These are phyloP conservation scores for Zeus faber DNA, from an alignment of 2,113 vertebrate species.

Conservation along the genomic window DNA sequence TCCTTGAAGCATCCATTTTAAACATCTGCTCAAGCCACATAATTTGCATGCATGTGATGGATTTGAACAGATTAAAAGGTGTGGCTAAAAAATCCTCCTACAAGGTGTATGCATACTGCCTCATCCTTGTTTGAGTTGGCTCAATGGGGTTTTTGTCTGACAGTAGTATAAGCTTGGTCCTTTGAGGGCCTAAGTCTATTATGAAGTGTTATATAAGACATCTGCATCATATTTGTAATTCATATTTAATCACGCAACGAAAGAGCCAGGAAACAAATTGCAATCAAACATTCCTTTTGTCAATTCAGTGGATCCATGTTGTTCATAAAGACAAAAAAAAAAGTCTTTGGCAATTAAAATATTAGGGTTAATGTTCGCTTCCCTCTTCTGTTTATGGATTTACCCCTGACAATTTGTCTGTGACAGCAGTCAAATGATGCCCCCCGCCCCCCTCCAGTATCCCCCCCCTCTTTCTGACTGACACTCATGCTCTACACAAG, in stretches of 20 bases:
- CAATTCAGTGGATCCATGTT: slow-evolving; percentile 16
- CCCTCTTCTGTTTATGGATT: too few species aligned
- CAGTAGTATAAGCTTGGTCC: background rate
- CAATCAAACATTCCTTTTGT: background rate
- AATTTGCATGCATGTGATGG: too few species aligned
- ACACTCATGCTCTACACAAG: slow-evolving; percentile 42
- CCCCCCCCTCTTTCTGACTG: slow-evolving; percentile 2
- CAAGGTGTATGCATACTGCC: too few species aligned
- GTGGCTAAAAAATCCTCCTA: too few species aligned
- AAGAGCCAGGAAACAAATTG: background rate
- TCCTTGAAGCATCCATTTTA: slow-evolving; percentile 59
- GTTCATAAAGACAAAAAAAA: background rate
- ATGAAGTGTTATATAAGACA: background rate
- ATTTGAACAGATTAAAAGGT: too few species aligned
- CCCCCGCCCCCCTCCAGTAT: background rate
- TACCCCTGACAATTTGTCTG: too few species aligned
- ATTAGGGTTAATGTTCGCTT: too few species aligned
- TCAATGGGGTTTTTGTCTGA: slow-evolving; percentile 8
- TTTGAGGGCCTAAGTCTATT: background rate
- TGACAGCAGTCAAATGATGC: background rate
- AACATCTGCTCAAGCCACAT: slow-evolving; percentile 55
- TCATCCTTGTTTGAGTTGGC: too few species aligned
- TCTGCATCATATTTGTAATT: slow-evolving; percentile 3
- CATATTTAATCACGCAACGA: background rate
- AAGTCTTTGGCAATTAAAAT: too few species aligned